These are phyloP conservation scores for Watsonalla cultraria DNA, from an alignment of 2,888 invertebrate species.

Conservation along the genomic window DNA sequence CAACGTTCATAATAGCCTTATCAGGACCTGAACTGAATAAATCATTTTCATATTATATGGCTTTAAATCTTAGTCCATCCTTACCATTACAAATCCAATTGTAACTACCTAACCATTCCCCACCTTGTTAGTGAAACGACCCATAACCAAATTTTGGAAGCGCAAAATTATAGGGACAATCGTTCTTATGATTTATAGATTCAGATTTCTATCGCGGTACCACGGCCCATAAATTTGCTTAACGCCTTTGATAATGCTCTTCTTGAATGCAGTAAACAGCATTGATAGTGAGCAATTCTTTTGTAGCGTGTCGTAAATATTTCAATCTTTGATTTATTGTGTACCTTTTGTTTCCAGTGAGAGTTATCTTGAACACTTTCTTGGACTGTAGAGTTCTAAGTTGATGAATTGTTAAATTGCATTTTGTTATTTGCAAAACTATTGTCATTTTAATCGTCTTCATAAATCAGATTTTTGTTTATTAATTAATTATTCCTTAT, in stretches of 20 bases:
- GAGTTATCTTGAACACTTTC: constrained; percentile 7
- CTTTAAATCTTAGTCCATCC: no score
- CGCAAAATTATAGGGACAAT: constrained; percentile 44
- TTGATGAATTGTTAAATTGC: neutral
- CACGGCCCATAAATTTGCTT: constrained; percentile 64
- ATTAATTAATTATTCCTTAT: no score
- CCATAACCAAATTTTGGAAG: constrained; percentile 48
- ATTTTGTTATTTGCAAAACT: neutral
- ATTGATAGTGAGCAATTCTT: constrained; percentile 38
- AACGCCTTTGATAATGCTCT: constrained; percentile 46
- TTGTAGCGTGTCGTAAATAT: constrained; percentile 44
- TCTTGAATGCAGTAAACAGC: constrained; percentile 29
- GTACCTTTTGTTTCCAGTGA: constrained; percentile 28
- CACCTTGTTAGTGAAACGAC: constrained; percentile 37
- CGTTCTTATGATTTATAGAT: constrained; percentile 37
- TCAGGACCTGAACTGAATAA: no score
- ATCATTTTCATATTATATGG: no score
- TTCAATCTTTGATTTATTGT: constrained; percentile 37
- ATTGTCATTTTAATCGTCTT: no score
- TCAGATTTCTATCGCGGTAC: constrained; percentile 47
- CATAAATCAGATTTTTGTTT: no score
- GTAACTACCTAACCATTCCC: neutral
- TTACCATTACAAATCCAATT: no score
- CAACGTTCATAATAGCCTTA: no score
- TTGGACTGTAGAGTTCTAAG: neutral